phyloP scores from a whole-genome alignment of 2,888 invertebrate genomes.

The Melanargia galathea region DNA sequence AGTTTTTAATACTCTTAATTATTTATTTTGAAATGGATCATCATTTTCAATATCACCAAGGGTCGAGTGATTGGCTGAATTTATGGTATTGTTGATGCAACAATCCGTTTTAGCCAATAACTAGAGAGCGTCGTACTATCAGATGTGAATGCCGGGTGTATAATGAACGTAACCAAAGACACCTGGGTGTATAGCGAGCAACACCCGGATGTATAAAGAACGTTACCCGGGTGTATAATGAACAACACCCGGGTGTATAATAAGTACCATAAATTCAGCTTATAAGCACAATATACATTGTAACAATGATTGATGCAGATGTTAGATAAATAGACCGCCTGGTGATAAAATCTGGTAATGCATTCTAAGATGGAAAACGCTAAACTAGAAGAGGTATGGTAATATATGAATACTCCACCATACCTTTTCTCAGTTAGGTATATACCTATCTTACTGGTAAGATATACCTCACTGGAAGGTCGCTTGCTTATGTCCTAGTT shows the following conservation, averaged over 20 bases:
- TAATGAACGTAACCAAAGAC: no score
- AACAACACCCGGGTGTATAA: no score
- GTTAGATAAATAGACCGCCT: neutral
- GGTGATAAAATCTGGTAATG: neutral
- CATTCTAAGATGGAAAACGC: neutral
- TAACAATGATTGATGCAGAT: neutral
- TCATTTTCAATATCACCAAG: neutral
- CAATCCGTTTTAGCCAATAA: neutral
- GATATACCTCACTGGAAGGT: no score
- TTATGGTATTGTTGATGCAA: neutral
- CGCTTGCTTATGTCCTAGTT: constrained; percentile 6
- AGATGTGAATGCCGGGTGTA: no score
- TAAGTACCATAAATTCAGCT: no score
- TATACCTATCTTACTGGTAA: no score
- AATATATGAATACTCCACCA: neutral
- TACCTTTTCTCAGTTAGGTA: neutral
- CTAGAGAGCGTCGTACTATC: no score
- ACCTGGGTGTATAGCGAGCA: no score
- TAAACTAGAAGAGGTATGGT: neutral
- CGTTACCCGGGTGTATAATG: no score
- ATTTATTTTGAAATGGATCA: neutral
- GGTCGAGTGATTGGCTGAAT: no score
- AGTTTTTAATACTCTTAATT: neutral
- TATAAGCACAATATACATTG: no score
- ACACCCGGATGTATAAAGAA: no score